Base-by-base conservation (phyloP, 2,888 invertebrate genomes). In the Nymphalis c-album region DNA sequence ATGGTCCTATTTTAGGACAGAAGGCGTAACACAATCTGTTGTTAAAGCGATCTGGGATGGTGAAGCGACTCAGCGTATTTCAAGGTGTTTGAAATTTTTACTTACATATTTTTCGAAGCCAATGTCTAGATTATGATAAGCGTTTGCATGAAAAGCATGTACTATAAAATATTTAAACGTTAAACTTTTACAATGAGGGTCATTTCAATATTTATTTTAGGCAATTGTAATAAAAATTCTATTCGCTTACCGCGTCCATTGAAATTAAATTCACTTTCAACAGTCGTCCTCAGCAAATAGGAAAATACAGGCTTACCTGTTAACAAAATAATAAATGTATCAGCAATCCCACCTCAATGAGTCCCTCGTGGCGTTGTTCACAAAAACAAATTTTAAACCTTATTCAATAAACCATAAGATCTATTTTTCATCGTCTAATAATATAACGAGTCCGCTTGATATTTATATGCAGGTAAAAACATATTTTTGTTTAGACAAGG, bases 311-410 rank as follows among this genome's bases (percentile, higher is more conserved):
- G 51, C 55, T 64, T 67, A 70, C 61, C 61, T 64, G 67, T 64
- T 64, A 67, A 64, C 67, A 67, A 64, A 70, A 70, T 64, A 70
- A 64, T 60, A 51, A 67, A 69, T 66, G 46, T 40, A 57, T 61
- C 48, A 63, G 58, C 46, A 22, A 20, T 22, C 5, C 16, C 17
- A 67, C 50, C 18, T 45, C 60, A 58, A 62, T 64, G 64, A 64
- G 35, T 53, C 64, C 58, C 51, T 40, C 17, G 60, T 18, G 64
- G 31, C 22, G 17, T 26, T 26, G 26, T 46, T 40, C 6, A 16
- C 17, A 55, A 50, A 53, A 55, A 20, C 57, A 53, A 7, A 66
- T 61, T 66, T 47, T 61, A 20, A 26, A 57, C 60, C 31, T 55
- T 55, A 61, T 61, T 8, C 16, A 6, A 18, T 7, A 10, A 31